Conservation (phyloP, 2,113 vertebrate genomes). For the Cromileptes altivelis region DNA sequence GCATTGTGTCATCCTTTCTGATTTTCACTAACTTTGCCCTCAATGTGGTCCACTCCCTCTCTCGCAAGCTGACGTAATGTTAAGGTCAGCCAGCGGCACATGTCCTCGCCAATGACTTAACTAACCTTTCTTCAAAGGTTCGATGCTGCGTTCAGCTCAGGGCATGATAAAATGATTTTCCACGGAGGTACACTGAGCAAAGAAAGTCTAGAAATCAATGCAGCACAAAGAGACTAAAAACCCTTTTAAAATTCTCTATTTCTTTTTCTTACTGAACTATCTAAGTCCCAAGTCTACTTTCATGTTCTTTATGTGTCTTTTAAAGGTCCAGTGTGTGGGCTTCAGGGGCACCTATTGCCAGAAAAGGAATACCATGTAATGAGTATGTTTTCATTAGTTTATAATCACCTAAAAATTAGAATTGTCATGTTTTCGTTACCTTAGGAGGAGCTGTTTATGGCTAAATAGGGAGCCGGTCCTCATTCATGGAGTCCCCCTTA, state of each 20-base stretch:
- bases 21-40: conserved; percentile 3
- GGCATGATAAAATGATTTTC: not conserved
- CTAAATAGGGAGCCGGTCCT: no score
- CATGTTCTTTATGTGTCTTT: not conserved
- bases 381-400: no score
- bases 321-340: not conserved
- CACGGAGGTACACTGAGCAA: not conserved
- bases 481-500: no score
- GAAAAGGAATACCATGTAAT: no score
- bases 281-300: not conserved
- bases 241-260: not conserved
- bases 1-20: conserved; percentile 1
- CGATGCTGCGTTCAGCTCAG: not conserved
- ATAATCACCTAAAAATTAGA: no score
- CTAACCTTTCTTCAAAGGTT: conserved; percentile 21
- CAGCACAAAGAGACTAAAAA: not conserved
- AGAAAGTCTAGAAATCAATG: not conserved
- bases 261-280: no score
- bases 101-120: not conserved
- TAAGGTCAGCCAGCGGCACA: not conserved
- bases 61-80: conserved; percentile 30
- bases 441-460: no score
- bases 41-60: conserved; percentile 8
- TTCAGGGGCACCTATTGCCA: no score
- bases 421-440: no score